A percentile compares a stretch with the other conserved stretches of the same genome.
Evolutionary conservation across 2,113 vertebrate species (phyloP).

Genomic region (Rhinoptilus africanus): DNA sequence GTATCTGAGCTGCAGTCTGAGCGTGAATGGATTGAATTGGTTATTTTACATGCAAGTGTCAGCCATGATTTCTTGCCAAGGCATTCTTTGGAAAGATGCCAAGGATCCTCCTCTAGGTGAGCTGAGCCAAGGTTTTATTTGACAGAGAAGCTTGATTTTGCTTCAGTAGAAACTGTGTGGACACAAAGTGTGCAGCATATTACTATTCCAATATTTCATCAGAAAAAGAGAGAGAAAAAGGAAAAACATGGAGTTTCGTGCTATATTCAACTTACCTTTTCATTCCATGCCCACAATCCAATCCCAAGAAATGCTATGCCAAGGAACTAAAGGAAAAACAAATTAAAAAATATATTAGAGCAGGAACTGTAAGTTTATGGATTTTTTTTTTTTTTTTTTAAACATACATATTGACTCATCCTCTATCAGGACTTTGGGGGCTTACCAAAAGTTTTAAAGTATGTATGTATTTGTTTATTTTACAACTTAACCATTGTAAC

Average conservation of each 20-base stretch:
- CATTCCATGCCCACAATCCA: slow-evolving; percentile 96
- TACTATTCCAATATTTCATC: background rate
- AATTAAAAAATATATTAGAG: background rate
- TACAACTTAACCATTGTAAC: background rate
- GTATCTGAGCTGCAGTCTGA: background rate
- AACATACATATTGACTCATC: background rate
- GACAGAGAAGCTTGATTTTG: background rate
- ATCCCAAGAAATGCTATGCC: slow-evolving; percentile 94
- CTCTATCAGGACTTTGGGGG: background rate
- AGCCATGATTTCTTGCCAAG: background rate
- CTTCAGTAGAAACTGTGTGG: background rate
- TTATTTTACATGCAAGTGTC: background rate
- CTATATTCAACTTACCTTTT: slow-evolving; percentile 82
- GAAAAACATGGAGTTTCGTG: background rate
- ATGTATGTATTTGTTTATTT: background rate
- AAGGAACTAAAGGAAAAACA: slow-evolving; percentile 83
- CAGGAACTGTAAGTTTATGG: background rate
- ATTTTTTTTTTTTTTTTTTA: background rate
- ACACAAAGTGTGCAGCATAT: background rate
- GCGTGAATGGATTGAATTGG: background rate
- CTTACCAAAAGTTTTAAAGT: background rate
- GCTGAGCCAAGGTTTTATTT: background rate
- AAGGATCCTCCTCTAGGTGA: background rate
- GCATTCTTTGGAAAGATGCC: background rate
- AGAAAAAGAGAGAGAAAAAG: background rate